Percentiles rank a stretch among this genome's conserved stretches.
Evolutionary conservation across 2,797 vertebrate genomes (phyloP).

Genomic region (Ptychobarbus kaznakovi): DNA sequence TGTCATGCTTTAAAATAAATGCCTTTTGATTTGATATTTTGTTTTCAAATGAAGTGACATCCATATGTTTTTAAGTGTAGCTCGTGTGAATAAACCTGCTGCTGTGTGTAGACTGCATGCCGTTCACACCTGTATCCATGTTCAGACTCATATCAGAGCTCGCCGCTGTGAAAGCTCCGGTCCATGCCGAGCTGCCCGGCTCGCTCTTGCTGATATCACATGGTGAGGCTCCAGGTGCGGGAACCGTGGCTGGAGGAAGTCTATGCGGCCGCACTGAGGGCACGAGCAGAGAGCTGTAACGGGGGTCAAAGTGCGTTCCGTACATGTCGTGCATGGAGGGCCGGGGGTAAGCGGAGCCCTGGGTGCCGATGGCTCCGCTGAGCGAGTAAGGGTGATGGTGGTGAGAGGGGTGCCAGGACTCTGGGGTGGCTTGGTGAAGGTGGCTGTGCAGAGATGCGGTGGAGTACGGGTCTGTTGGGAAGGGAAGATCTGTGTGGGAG

Average conservation of each 20-base stretch:
- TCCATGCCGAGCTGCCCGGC: conserved; percentile 83
- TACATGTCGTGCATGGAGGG: conserved; percentile 92
- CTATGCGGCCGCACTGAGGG: conserved; percentile 91
- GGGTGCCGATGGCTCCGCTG: conserved; percentile 82
- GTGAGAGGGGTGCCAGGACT: conserved; percentile 92
- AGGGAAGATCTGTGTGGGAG: conserved; percentile 89
- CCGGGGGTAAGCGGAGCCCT: conserved; percentile 85
- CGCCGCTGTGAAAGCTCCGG: conserved; percentile 81
- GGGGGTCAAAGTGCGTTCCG: conserved; percentile 89
- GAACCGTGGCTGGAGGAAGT: conserved; percentile 80
- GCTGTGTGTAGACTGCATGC: neutral
- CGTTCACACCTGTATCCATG: conserved; percentile 89
- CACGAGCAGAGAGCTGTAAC: conserved; percentile 90
- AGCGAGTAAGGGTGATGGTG: conserved; percentile 90
- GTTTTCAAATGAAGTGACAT: conserved; percentile 5
- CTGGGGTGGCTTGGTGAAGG: conserved; percentile 89
- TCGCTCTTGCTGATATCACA: conserved; percentile 92
- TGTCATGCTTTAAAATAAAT: neutral
- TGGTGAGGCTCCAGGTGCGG: conserved; percentile 81
- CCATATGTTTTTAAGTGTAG: neutral
- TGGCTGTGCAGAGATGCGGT: conserved; percentile 88
- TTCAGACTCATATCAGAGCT: conserved; percentile 90
- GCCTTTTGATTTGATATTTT: neutral
- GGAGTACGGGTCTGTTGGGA: conserved; percentile 88
- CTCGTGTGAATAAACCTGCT: conserved; percentile 1